Conservation (phyloP, 1,140 invertebrate species). For the Lethrus apterus region DNA sequence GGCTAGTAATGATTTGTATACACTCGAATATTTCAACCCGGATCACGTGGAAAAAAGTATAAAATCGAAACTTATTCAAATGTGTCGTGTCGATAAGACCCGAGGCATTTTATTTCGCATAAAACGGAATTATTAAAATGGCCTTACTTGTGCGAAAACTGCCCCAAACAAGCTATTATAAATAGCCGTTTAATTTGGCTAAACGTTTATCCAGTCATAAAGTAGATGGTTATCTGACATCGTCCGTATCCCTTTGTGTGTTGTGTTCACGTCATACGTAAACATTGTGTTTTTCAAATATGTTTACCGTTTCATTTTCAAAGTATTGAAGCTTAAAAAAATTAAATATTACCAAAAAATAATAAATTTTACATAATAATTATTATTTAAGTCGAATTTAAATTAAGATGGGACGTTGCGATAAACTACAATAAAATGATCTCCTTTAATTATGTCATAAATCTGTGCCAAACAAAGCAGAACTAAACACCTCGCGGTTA, state of each 20-base stretch:
- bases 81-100: no score
- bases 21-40: constrained; percentile 7
- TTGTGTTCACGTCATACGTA: constrained; percentile 19
- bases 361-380: no score
- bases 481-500: constrained; percentile 19
- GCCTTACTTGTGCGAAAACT: not conserved
- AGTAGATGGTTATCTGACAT: constrained; percentile 32
- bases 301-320: no score
- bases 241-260: constrained; percentile 19
- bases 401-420: no score
- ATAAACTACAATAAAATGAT: constrained; percentile 16
- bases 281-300: no score
- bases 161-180: constrained; percentile 22
- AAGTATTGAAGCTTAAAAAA: no score
- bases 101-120: no score
- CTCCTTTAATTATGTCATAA: constrained; percentile 8
- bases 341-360: no score
- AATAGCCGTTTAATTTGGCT: constrained; percentile 32
- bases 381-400: no score
- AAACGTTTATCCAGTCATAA: constrained; percentile 32
- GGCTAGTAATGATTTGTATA: constrained; percentile 28
- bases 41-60: no score
- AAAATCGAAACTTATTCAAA: no score
- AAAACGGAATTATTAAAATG: no score
- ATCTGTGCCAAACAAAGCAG: constrained; percentile 19